Evolutionary conservation across 2,113 vertebrate genomes (phyloP).

Genomic region (Morone saxatilis): DNA sequence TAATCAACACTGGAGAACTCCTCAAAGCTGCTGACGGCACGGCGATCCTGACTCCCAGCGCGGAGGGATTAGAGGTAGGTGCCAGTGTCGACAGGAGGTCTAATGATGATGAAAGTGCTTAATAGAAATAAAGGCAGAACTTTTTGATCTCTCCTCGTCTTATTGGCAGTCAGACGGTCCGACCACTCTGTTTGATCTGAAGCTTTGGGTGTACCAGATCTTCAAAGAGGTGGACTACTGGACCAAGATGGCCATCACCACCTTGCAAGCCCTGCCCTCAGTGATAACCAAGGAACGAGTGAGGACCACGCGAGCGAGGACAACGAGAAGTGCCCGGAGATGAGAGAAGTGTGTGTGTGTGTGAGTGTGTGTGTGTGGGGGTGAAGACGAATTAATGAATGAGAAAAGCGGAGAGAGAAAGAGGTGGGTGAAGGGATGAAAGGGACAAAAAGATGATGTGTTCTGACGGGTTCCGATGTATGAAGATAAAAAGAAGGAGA

Average conservation of each 20-base stretch:
- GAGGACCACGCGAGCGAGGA: conserved; percentile 29
- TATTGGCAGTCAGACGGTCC: conserved; percentile 57
- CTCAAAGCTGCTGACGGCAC: conserved; percentile 64
- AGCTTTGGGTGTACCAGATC: conserved; percentile 80
- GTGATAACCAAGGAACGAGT: conserved; percentile 21
- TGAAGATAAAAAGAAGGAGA: neutral
- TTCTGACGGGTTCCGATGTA: neutral
- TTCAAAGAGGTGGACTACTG: conserved; percentile 82
- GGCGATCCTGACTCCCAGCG: conserved; percentile 46
- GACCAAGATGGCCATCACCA: conserved; percentile 67
- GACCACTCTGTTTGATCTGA: conserved; percentile 70
- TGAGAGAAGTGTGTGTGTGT: conserved; percentile 46
- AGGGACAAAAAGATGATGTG: neutral
- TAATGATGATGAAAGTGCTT: neutral
- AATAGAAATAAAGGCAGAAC: neutral
- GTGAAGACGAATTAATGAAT: conserved; percentile 10
- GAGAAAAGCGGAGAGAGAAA: neutral
- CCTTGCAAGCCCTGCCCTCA: conserved; percentile 56
- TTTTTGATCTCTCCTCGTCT: conserved; percentile 15
- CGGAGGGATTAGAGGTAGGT: conserved; percentile 69
- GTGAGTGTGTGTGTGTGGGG: neutral
- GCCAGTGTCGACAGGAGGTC: neutral
- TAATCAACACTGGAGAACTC: conserved; percentile 69
- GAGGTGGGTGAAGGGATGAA: conserved; percentile 4
- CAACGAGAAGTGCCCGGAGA: conserved; percentile 50